A percentile compares a stretch with the other conserved stretches of the same genome.
Evolutionary conservation across 2,113 vertebrate genomes (phyloP).

Genomic region (Gracilinanus agilis): DNA sequence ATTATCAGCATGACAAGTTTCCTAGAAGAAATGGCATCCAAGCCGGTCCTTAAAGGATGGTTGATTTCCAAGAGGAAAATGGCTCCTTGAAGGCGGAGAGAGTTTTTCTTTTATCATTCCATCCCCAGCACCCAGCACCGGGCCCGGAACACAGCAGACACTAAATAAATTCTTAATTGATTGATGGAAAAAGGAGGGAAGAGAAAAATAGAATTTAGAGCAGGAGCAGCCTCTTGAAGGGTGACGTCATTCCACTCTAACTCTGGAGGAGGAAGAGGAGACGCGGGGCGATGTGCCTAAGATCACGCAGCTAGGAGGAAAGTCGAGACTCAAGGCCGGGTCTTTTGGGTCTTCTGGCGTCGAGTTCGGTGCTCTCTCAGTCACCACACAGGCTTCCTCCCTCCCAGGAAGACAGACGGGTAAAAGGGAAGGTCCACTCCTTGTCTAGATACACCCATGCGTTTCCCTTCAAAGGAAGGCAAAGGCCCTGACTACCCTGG

Average conservation of each 20-base stretch:
- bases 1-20: neutral
- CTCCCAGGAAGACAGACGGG: neutral
- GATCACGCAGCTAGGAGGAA: neutral
- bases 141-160: neutral
- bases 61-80: neutral
- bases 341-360: neutral
- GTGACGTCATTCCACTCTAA: neutral
- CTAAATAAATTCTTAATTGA: neutral
- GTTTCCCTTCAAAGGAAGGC: neutral
- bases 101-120: rapidly evolving
- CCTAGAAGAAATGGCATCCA: neutral
- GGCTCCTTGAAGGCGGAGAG: neutral
- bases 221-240: neutral
- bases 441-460: no score
- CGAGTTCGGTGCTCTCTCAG: no score
- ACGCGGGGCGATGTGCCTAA: neutral
- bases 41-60: neutral
- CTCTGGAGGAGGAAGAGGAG: neutral
- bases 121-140: neutral
- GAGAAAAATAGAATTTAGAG: neutral
- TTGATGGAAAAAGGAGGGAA: neutral
- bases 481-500: neutral
- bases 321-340: neutral
- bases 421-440: neutral
- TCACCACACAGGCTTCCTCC: neutral